Evolutionary conservation across 2,797 vertebrate genomes (phyloP), one percentile per base, ranked within the genome.

Genomic region (Vultur gryphus): DNA sequence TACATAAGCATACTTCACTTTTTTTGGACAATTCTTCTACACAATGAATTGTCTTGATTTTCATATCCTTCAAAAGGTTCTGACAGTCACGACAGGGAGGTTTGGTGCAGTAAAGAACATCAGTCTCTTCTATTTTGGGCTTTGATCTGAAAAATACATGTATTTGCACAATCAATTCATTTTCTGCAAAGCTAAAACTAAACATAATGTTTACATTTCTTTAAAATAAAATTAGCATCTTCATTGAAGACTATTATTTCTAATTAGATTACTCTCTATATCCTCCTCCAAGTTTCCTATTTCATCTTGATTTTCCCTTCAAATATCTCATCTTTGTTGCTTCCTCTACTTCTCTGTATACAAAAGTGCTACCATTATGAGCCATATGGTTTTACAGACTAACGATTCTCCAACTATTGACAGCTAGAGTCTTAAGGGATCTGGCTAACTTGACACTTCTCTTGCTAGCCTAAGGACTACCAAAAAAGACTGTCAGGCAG

Each of bases 31-130:
- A 33, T 51, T 92, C 46, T 23, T 70, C 2, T 39, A 83, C 67
- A 75, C 13, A 69, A 48, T 86, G 28, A 79, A 90, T 84, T 54
- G 26, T 79, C 67, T 83, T 75, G 65, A 92, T 41, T 48, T 92
- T 78, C 48, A 79, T 25, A 14, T 39, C 2, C 33, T 90, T 67
- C 52, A 92, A n/a, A 84, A 90, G 58, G 3, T 75, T 54, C 37
- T 75, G 67, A 90, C 93, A 95, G 3, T 29, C 10, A 41, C 0
- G 0, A 70, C 90, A 95, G 25, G 90, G 87, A 41, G 26, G 61
- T 70, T 87, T 95, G 52, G 6, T 84, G 77, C 83, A 75, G 55
- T 87, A 94, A 79, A 95, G 86, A 70, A 90, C 26, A 84, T 90
- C 87, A 12, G 7, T 78, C 16, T 89, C 49, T 69, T 86, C 82